Conservation (phyloP, 2,888 invertebrate species). For the Cephus sareptanus region DNA sequence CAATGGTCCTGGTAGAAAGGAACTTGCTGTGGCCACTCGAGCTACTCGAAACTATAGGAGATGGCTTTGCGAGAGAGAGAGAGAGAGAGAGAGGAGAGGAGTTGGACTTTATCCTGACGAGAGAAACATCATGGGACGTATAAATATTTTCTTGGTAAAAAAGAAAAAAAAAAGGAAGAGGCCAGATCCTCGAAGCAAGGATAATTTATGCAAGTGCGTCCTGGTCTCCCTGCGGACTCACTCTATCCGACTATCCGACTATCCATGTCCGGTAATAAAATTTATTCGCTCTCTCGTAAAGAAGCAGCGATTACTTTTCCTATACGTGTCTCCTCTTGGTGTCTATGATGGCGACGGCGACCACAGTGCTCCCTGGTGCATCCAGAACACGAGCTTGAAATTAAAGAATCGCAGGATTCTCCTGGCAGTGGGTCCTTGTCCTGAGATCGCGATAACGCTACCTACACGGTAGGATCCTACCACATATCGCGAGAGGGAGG, state of each 20-base stretch:
- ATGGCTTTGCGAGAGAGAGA: neutral
- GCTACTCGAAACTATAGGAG: neutral
- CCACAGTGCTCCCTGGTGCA: neutral
- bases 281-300: neutral
- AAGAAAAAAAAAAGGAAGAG: conserved; percentile 6
- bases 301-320: neutral
- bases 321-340: neutral
- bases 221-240: neutral
- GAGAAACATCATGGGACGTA: conserved; percentile 6
- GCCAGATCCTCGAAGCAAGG: conserved; percentile 10
- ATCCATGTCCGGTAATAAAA: neutral
- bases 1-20: neutral
- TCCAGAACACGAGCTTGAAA: neutral
- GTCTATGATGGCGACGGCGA: neutral
- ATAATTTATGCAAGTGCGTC: conserved; percentile 21
- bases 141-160: conserved; percentile 12
- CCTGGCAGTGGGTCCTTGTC: neutral
- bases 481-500: neutral
- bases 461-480: neutral
- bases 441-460: neutral
- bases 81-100: conserved; percentile 7
- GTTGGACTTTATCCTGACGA: conserved; percentile 11
- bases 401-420: neutral
- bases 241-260: neutral
- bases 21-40: neutral